Evolutionary conservation across 2,797 vertebrate genomes (phyloP), one percentile per base, ranked within the genome.

Genomic region (Nyctalus aviator): DNA sequence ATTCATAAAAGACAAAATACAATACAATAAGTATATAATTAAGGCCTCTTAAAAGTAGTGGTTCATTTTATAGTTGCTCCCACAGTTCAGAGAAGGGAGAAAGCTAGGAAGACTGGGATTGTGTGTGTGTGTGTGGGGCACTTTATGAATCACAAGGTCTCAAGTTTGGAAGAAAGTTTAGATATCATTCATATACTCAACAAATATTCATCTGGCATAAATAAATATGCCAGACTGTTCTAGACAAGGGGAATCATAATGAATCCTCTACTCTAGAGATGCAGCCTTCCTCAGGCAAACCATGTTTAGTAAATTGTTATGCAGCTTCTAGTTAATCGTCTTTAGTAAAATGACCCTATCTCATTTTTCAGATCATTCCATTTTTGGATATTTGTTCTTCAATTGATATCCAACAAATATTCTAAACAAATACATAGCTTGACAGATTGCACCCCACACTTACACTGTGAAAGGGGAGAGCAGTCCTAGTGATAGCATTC

Each of bases 11-110:
- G 9, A 88, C 41, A 62, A 62, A 78, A 23, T 84, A 37, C 20
- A 86, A 93, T 71, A 90, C 53, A 85, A 69, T 57, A 32, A 71
- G n/a, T 53, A 25, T 90, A 59, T 92, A 96, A 96, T 97, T 95
- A 93, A 82, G 46, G 64, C 14, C 57, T 59, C 21, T 95, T 90
- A 94, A 94, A 85, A 86, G 84, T 94, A 75, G 35, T 94, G 69
- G 84, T 85, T 96, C 69, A 17, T 93, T 92, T 68, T 88, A 77
- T 89, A 90, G 75, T 93, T 88, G 71, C 20, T 93, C 50, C 73
- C 50, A 27, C 18, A 89, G 77, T 82, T 50, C 37, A 89, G 79
- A 94, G 71, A 94, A 88, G 44, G 76, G 62, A 95, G 85, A 75
- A 87, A 93, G n/a, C 66, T 32, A 73, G 11, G 32, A 88, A 72